Conservation (phyloP, 2,797 vertebrate species). For the Sebastes trivittatus region DNA sequence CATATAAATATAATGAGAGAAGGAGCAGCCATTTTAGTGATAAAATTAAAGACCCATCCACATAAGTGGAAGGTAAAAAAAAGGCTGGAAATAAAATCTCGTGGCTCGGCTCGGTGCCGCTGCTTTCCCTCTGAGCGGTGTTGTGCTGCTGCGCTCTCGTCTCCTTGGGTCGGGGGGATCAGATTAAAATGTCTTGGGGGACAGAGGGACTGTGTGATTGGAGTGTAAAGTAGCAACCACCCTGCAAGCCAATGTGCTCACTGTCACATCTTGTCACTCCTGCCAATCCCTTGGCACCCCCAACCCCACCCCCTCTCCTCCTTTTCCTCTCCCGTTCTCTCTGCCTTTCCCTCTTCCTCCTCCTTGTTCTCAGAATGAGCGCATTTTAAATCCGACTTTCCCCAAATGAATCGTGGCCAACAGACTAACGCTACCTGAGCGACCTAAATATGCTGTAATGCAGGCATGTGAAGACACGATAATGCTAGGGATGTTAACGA, state of each 20-base stretch:
- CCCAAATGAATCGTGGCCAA: constrained; percentile 11
- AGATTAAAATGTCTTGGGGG: constrained; percentile 79
- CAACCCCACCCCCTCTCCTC: constrained; percentile 20
- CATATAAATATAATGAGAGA: constrained; percentile 55
- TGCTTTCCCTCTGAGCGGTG: constrained; percentile 23
- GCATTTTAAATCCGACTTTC: constrained; percentile 39
- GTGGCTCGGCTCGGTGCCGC: not conserved
- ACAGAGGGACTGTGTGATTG: constrained; percentile 73
- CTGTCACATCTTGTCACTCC: constrained; percentile 79
- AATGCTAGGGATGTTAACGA: too few relatives aligned
- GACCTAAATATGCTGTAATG: constrained; percentile 1
- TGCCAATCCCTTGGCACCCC: constrained; percentile 61
- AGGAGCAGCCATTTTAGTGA: constrained; percentile 52
- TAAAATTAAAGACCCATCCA: constrained; percentile 65
- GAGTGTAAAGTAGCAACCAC: constrained; percentile 79
- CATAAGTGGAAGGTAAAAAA: constrained; percentile 43
- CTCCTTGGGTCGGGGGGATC: constrained; percentile 63
- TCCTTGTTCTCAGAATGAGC: constrained; percentile 6
- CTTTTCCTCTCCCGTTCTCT: not conserved
- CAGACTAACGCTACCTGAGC: not conserved
- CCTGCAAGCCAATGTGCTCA: constrained; percentile 75
- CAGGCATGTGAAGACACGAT: too few relatives aligned
- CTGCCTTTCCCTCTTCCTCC: not conserved
- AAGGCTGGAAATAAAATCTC: constrained; percentile 37
- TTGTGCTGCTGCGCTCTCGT: constrained; percentile 34